phyloP scores from a whole-genome alignment of 35 echinoderm and acorn worm species.

The Ophiothrix spiculata region DNA sequence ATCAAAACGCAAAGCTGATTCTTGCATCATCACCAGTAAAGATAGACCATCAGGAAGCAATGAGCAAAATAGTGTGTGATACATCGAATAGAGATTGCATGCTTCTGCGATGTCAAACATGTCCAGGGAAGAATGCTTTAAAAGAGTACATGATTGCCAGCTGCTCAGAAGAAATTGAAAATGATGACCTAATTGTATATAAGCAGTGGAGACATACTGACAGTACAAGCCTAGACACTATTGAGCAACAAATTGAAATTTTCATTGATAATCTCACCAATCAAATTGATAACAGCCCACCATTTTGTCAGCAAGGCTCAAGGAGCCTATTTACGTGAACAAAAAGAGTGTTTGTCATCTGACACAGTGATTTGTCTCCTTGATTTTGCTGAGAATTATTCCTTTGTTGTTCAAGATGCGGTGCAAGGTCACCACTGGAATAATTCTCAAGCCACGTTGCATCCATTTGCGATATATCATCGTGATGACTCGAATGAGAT shows the following conservation, averaged over 20 bases:
- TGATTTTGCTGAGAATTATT: neutral
- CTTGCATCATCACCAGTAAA: neutral
- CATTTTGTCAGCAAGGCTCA: neutral
- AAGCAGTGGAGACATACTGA: neutral
- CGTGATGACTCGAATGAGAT: neutral
- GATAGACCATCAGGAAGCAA: neutral
- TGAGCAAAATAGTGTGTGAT: neutral
- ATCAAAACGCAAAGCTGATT: no score
- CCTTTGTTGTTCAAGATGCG: neutral
- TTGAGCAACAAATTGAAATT: neutral
- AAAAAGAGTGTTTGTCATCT: neutral
- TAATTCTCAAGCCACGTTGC: neutral
- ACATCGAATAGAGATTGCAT: neutral
- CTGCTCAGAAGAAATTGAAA: neutral
- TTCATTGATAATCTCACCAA: neutral
- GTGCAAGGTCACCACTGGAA: neutral
- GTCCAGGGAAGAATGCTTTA: neutral
- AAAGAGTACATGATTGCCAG: neutral
- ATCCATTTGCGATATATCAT: neutral
- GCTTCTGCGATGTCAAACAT: neutral
- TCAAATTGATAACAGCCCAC: neutral
- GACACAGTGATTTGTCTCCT: neutral
- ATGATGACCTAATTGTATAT: neutral
- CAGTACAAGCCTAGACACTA: neutral
- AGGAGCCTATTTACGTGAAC: neutral